Conservation (phyloP, 2,888 invertebrate species). For the Ornithoptera priamus region DNA sequence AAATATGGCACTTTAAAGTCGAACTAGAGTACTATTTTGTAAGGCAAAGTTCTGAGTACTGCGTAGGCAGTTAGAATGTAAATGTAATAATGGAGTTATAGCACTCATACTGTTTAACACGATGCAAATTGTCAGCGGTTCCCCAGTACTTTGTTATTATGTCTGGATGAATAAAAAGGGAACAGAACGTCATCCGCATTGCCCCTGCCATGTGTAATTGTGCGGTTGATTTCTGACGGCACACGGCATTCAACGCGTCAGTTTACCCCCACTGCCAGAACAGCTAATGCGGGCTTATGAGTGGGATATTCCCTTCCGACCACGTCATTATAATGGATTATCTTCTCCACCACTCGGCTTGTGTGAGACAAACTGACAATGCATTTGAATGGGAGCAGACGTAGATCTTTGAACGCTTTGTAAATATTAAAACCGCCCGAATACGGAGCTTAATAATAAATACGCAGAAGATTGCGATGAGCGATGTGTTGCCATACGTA, state of each 20-base stretch:
- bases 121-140: conserved; percentile 2
- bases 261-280: not conserved
- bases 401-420: not conserved
- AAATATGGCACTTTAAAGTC: too few relatives aligned
- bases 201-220: not conserved
- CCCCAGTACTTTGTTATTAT: not conserved
- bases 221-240: conserved; percentile 1
- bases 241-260: not conserved
- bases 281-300: conserved; percentile 1
- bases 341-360: not conserved
- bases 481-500: too few relatives aligned
- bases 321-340: conserved; percentile 3
- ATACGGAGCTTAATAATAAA: not conserved
- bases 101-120: not conserved
- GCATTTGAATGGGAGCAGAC: not conserved
- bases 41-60: too few relatives aligned
- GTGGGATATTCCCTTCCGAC: not conserved
- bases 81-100: not conserved
- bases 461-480: not conserved
- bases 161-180: not conserved
- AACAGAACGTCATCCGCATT: not conserved
- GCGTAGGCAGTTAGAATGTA: too few relatives aligned
- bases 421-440: not conserved
- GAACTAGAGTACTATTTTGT: too few relatives aligned
- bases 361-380: not conserved